Conservation (phyloP, 2,888 invertebrate genomes). For the Tetropium fuscum region DNA sequence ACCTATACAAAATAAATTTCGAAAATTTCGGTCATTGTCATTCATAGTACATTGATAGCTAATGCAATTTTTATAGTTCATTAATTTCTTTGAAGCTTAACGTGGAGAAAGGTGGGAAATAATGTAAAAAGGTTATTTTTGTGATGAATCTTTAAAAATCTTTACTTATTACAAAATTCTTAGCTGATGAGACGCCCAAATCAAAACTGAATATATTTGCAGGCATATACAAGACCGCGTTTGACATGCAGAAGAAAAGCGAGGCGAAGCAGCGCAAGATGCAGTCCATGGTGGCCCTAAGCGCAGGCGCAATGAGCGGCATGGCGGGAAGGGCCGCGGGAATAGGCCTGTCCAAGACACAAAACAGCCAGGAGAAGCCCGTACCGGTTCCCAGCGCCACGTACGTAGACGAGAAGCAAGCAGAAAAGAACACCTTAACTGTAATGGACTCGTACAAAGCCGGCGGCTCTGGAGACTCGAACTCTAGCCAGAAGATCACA, state of each 20-base stretch:
- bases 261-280: conserved; percentile 96
- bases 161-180: too few species aligned
- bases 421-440: conserved; percentile 40
- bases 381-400: conserved; percentile 50
- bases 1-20: too few species aligned
- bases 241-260: conserved; percentile 97
- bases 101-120: too few species aligned
- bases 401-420: conserved; percentile 33
- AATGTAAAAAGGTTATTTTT: too few species aligned
- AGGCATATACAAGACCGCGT: conserved; percentile 93
- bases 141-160: too few species aligned
- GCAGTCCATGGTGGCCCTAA: conserved; percentile 93
- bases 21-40: too few species aligned
- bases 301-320: conserved; percentile 88
- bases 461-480: conserved; percentile 69
- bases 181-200: too few species aligned
- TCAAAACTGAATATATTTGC: too few species aligned
- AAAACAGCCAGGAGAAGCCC: conserved; percentile 79
- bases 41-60: too few species aligned
- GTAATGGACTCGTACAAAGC: conserved; percentile 56
- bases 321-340: conserved; percentile 91
- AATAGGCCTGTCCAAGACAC: conserved; percentile 84
- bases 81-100: too few species aligned
- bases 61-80: too few species aligned
- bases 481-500: conserved; percentile 73